Evolutionary conservation across 2,113 vertebrate genomes (phyloP).

Genomic region (Aptenodytes forsteri): DNA sequence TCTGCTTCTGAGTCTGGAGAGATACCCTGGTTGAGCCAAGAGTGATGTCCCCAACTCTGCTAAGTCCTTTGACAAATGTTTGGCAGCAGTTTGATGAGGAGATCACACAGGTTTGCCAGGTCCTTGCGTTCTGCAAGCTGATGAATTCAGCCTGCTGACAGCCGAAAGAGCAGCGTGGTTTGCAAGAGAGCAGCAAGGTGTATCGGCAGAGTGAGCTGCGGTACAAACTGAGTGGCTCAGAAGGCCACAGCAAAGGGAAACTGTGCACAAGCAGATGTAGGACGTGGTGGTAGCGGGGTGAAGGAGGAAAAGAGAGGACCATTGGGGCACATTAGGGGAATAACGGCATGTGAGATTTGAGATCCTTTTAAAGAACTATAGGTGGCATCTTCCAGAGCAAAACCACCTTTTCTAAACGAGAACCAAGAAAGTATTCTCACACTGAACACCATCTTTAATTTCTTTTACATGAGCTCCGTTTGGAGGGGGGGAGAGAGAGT

Average conservation of each 20-base stretch:
- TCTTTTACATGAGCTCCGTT: not conserved
- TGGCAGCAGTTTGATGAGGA: not conserved
- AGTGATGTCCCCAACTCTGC: not conserved
- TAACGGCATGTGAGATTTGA: not conserved
- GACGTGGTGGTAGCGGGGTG: not conserved
- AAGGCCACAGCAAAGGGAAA: not conserved
- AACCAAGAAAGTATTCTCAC: not conserved
- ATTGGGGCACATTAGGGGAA: not conserved
- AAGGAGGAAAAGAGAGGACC: not conserved
- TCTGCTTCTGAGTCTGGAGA: not conserved
- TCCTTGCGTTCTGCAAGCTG: not conserved
- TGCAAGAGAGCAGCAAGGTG: not conserved
- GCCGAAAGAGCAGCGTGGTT: accelerated
- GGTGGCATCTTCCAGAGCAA: not conserved
- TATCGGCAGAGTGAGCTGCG: accelerated
- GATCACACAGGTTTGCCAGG: not conserved
- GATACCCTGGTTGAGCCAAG: not conserved
- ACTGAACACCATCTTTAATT: not conserved
- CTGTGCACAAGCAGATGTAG: not conserved
- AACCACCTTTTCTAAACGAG: not conserved
- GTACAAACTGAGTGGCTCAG: not conserved
- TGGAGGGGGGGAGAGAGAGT: not conserved
- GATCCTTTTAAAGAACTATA: not conserved
- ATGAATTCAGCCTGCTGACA: not conserved
- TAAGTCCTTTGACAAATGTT: not conserved